These are phyloP conservation scores for Vesta saturnalis DNA, from an alignment of 2,888 invertebrate genomes.

Conservation along the genomic window DNA sequence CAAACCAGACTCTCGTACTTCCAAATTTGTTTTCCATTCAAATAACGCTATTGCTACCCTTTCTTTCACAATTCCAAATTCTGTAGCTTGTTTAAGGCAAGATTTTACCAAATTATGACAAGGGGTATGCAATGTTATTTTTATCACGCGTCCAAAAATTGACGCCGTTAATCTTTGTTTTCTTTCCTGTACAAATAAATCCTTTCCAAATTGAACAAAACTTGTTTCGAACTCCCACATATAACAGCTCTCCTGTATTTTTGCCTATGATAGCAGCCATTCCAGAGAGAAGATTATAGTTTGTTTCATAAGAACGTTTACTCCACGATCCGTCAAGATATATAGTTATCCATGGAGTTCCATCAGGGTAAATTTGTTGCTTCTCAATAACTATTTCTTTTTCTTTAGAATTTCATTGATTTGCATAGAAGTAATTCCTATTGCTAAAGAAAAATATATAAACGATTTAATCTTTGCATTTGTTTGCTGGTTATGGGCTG, in stretches of 20 bases:
- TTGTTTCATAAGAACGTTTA: conserved; percentile 34
- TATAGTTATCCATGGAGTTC: conserved; percentile 29
- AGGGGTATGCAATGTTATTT: neutral
- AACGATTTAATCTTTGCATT: neutral
- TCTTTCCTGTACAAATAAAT: neutral
- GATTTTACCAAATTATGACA: no score
- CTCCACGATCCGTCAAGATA: conserved; percentile 37
- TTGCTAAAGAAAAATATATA: neutral
- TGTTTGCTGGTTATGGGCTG: neutral
- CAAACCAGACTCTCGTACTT: no score
- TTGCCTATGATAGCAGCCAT: neutral
- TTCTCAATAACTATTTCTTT: conserved; percentile 11
- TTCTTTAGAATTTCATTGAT: neutral
- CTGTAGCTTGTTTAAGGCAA: no score
- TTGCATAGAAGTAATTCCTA: neutral
- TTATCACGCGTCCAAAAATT: neutral
- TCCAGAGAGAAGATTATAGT: conserved; percentile 28
- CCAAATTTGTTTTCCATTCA: no score
- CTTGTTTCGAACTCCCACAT: neutral
- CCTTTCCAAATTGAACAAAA: neutral
- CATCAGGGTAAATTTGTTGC: conserved; percentile 23
- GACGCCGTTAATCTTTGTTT: neutral
- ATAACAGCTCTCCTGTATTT: neutral
- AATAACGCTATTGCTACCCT: no score
- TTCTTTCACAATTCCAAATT: no score